Evolutionary conservation across 2,113 vertebrate species (phyloP), one percentile per base, ranked within the genome.

Genomic region (Lagopus leucura): DNA sequence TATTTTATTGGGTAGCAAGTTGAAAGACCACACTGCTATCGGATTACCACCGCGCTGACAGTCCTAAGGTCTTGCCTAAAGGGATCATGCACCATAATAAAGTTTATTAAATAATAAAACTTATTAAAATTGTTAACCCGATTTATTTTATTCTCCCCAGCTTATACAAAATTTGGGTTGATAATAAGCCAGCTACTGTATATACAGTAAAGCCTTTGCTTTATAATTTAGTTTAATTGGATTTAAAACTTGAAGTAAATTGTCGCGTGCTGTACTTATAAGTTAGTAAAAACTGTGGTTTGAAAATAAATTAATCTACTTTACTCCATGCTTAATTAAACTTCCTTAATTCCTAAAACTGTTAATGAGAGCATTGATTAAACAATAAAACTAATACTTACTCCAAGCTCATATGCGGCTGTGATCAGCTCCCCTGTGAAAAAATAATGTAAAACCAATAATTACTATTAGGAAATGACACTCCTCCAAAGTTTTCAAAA

Each of bases 41-140:
- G 98, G 99, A 99, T 99, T 99, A 99, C 99, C 98, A 98, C 98
- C 98, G 96, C 82, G 97, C 98, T 99, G 98, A 98, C 99, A 99
- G 98, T 98, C 98, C 98, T 98, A 98, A 98, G 98, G 98, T 98
- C 98, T 99, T 98, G 98, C 99, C 99, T 99, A 99, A 99, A 99
- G 98, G 99, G 99, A 99, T 99, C 99, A 99, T 97, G 98, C 98
- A 97, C 98, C 98, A 99, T 99, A 99, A 99, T 99, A 99, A 99
- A 99, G 98, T 99, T 99, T 99, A 99, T 99, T 99, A 99, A 99
- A 99, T 99, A 99, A 99, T 99, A 99, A 99, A 99, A 99, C 98
- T 99, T 99, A 99, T 99, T 99, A 99, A 98, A 99, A 99, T 98
- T 99, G 99, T 99, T 99, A 99, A 99, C 99, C 99, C 99, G 99